phyloP scores from a whole-genome alignment of 2,113 vertebrate species.

The Lathamus discolor region DNA sequence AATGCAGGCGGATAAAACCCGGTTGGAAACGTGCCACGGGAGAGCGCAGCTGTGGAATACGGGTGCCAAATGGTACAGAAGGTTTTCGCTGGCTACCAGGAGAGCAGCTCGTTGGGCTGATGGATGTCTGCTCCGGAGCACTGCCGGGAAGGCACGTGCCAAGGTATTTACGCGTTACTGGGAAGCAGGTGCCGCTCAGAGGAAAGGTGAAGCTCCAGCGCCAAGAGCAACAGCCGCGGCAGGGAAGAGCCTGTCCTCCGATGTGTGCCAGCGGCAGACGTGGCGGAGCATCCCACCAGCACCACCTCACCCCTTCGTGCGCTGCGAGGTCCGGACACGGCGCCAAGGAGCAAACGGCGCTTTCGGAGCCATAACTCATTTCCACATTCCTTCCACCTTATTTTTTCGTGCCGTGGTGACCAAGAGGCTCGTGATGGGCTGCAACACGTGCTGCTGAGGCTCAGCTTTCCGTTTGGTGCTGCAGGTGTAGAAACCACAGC shows the following conservation, averaged over 20 bases:
- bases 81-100: constrained; percentile 40
- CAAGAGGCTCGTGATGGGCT: rapidly evolving
- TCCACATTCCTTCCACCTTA: neutral
- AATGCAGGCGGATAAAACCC: constrained; percentile 82
- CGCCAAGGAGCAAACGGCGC: neutral
- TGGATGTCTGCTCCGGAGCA: constrained; percentile 31
- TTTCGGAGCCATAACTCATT: neutral
- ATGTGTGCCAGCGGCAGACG: neutral
- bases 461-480: neutral
- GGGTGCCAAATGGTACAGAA: constrained; percentile 65
- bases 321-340: rapidly evolving
- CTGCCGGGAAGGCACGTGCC: neutral
- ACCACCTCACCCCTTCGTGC: rapidly evolving
- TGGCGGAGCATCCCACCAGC: neutral
- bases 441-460: rapidly evolving
- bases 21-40: constrained; percentile 76
- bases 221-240: constrained; percentile 2
- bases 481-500: neutral
- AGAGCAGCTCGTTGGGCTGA: neutral
- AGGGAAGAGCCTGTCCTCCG: neutral
- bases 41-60: constrained; percentile 79
- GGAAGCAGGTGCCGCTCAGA: neutral
- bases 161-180: neutral
- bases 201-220: neutral
- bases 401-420: neutral